phyloP scores from a whole-genome alignment of 2,113 vertebrate genomes.

The Bos javanicus region DNA sequence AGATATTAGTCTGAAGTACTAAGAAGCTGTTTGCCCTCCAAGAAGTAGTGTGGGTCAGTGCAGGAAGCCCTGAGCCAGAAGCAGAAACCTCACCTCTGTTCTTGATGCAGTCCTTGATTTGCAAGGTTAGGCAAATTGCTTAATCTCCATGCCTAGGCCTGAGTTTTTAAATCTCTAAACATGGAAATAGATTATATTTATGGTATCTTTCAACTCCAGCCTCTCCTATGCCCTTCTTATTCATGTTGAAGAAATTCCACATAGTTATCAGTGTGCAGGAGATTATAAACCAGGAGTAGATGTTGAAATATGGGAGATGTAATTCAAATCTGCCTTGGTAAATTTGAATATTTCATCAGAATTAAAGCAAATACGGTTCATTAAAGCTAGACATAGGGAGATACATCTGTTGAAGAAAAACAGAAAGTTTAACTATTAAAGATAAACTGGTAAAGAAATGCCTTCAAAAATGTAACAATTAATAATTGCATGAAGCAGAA shows the following conservation, averaged over 20 bases:
- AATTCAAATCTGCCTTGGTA: not conserved
- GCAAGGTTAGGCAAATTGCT: not conserved
- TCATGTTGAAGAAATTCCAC: not conserved
- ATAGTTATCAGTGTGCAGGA: constrained; percentile 1
- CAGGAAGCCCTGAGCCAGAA: no score
- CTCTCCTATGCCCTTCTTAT: not conserved
- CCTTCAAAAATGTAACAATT: not conserved
- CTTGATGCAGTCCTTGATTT: not conserved
- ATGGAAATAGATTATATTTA: not conserved
- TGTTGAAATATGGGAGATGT: not conserved
- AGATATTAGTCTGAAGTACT: not conserved
- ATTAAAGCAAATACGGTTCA: constrained; percentile 26
- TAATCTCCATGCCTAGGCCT: not conserved
- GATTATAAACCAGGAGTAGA: not conserved
- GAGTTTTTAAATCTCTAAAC: not conserved
- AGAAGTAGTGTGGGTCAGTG: not conserved
- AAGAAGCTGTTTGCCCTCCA: not conserved
- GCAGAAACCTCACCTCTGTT: not conserved
- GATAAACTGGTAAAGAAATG: not conserved
- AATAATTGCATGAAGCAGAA: not conserved
- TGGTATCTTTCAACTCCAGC: not conserved
- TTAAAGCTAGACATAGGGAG: not conserved
- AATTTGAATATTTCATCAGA: constrained; percentile 15
- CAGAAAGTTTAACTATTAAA: not conserved
- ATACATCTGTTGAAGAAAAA: not conserved